phyloP scores from a whole-genome alignment of 30 jellyfish, hydroid and myxozoan species.

The Hydractinia echinata region DNA sequence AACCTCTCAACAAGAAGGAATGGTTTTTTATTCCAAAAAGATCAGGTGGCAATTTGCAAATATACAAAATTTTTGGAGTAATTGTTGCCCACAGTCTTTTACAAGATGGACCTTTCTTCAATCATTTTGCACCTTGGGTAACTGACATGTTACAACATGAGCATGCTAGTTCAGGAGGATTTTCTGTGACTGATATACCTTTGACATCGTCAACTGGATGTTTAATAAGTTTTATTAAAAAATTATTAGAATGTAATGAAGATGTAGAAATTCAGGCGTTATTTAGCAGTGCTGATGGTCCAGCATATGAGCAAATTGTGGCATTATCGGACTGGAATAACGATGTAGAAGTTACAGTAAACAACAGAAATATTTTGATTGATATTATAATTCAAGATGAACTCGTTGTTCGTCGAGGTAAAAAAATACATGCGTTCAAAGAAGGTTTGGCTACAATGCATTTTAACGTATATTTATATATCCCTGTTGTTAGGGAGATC shows the following conservation, averaged over 20 bases:
- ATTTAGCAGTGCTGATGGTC: slow-evolving; percentile 45
- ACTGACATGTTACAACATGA: slow-evolving; percentile 6
- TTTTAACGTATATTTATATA: slow-evolving; percentile 29
- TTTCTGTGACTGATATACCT: slow-evolving; percentile 30
- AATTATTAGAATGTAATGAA: slow-evolving; percentile 14
- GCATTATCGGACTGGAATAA: slow-evolving; percentile 34
- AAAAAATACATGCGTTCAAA: slow-evolving; percentile 31
- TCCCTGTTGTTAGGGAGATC: neutral
- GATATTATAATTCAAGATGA: slow-evolving; percentile 23
- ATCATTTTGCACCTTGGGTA: slow-evolving; percentile 25
- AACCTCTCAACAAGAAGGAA: slow-evolving; percentile 6
- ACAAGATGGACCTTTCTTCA: slow-evolving; percentile 45
- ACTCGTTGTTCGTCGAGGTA: slow-evolving; percentile 22
- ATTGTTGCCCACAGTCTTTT: slow-evolving; percentile 49
- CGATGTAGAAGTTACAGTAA: slow-evolving; percentile 21
- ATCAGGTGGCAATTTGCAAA: slow-evolving; percentile 51
- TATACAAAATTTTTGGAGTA: slow-evolving; percentile 42
- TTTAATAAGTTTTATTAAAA: slow-evolving; percentile 23
- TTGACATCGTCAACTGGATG: slow-evolving; percentile 25
- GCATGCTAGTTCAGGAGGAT: slow-evolving; percentile 20
- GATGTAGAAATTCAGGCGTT: slow-evolving; percentile 30
- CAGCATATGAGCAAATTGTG: slow-evolving; percentile 48
- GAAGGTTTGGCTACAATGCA: slow-evolving; percentile 17
- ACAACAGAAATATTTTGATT: slow-evolving; percentile 16
- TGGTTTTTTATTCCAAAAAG: slow-evolving; percentile 41